Evolutionary conservation across 2,113 vertebrate species (phyloP).

Genomic region (Panurus biarmicus): DNA sequence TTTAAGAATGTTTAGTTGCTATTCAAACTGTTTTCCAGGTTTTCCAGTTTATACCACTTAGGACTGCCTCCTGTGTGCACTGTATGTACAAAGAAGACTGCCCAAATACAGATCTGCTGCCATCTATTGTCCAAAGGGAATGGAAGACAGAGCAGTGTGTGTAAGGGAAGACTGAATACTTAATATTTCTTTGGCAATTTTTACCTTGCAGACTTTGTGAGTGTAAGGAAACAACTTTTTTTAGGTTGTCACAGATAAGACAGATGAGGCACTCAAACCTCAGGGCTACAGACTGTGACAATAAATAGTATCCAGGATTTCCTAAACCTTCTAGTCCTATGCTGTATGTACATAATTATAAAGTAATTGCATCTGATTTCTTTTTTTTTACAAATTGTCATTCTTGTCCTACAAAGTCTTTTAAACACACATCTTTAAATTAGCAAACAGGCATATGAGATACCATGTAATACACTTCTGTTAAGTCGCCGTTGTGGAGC

Average conservation of each 20-base stretch:
- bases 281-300: background rate
- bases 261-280: background rate
- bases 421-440: background rate
- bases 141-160: background rate
- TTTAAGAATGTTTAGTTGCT: background rate
- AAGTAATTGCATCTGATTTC: background rate
- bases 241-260: background rate
- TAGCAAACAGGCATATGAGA: background rate
- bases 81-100: background rate
- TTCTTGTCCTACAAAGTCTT: background rate
- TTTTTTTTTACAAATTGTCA: background rate
- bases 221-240: background rate
- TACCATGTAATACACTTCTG: background rate
- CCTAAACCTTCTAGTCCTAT: background rate
- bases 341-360: background rate
- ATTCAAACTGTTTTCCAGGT: background rate
- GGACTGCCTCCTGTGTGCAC: background rate
- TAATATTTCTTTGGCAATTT: background rate
- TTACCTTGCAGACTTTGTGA: slow-evolving; percentile 7
- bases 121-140: background rate
- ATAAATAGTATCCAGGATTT: background rate
- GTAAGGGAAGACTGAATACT: background rate
- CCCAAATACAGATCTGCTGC: background rate
- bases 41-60: background rate
- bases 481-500: background rate